phyloP scores from a whole-genome alignment of 2,888 invertebrate genomes.

The Rotaria sp. region DNA sequence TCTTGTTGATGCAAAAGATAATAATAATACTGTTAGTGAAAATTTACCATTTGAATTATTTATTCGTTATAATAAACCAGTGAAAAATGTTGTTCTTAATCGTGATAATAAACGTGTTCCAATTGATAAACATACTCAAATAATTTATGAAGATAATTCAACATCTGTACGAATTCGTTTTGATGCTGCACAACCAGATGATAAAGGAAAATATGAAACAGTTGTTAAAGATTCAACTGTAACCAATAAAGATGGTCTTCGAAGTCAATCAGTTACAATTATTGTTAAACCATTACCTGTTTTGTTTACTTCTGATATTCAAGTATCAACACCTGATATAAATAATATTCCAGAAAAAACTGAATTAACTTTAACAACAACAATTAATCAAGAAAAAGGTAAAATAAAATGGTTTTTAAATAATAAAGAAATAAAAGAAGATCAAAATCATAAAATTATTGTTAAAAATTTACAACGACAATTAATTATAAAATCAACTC shows the following conservation, averaged over 20 bases:
- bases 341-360: constrained; percentile 11
- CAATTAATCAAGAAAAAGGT: constrained; percentile 25
- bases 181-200: background rate
- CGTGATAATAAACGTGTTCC: background rate
- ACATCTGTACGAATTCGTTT: background rate
- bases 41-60: background rate
- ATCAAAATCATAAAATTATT: constrained; percentile 24
- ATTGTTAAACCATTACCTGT: constrained; percentile 7
- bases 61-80: constrained; percentile 20
- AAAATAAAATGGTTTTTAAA: constrained; percentile 21
- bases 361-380: background rate
- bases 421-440: constrained; percentile 28
- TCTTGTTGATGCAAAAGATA: background rate
- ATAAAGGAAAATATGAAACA: constrained; percentile 30
- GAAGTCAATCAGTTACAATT: background rate
- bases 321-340: background rate
- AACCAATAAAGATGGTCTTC: constrained; percentile 4
- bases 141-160: background rate
- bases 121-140: constrained; percentile 7
- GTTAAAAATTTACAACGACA: background rate
- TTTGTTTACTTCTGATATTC: constrained; percentile 5
- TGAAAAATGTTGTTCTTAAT: background rate
- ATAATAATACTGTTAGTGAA: background rate
- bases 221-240: constrained; percentile 4
- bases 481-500: background rate